A percentile compares a stretch with the other conserved stretches of the same genome.
phyloP scores from a whole-genome alignment of 2,797 vertebrate species.

The Delichon dasypus region DNA sequence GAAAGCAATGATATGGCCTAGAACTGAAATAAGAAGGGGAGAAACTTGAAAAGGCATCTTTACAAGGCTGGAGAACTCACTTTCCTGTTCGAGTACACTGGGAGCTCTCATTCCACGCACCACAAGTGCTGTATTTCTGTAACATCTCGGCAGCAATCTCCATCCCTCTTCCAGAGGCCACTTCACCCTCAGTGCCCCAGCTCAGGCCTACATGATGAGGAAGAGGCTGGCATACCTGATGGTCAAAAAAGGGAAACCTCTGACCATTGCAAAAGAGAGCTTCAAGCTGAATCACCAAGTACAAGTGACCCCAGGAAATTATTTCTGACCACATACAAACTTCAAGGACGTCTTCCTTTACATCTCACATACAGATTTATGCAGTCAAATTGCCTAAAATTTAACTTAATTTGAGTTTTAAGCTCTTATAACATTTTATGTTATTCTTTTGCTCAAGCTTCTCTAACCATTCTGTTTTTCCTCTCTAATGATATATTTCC shows the following conservation, averaged over 20 bases:
- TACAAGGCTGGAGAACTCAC: background rate
- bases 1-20: background rate
- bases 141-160: background rate
- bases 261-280: background rate
- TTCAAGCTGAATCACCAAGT: background rate
- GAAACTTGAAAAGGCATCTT: background rate
- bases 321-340: background rate
- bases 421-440: background rate
- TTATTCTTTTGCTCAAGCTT: background rate
- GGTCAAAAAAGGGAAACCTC: background rate
- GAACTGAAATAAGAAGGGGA: background rate
- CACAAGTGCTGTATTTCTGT: accelerated
- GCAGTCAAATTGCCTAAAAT: background rate
- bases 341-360: background rate
- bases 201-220: background rate
- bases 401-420: background rate
- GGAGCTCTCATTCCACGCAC: background rate
- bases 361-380: background rate
- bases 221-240: background rate
- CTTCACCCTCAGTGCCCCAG: background rate
- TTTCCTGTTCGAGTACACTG: background rate
- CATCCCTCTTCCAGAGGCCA: background rate
- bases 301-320: background rate
- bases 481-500: background rate
- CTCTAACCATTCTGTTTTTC: background rate